A percentile compares a stretch with the other conserved stretches of the same genome.
These are phyloP conservation scores for Eupithecia centaureata DNA, from an alignment of 2,888 invertebrate genomes.

Conservation along the genomic window DNA sequence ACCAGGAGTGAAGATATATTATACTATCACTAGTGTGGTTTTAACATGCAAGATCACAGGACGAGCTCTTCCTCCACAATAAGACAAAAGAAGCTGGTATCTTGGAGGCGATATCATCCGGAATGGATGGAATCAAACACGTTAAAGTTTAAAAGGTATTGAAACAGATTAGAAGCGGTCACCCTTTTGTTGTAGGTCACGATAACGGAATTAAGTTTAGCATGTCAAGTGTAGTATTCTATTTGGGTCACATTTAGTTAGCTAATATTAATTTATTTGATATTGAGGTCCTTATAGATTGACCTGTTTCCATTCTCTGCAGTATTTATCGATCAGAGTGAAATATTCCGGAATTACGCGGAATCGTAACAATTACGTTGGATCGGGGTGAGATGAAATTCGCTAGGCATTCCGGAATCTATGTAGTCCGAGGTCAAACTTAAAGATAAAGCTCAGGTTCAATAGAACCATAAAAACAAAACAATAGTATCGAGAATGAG, in stretches of 20 bases:
- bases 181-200: not conserved
- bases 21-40: not conserved
- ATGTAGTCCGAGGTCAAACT: not conserved
- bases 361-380: not conserved
- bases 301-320: not conserved
- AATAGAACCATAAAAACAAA: conserved; percentile 4
- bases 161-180: not conserved
- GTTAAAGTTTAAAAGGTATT: not conserved
- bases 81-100: not conserved
- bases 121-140: not conserved
- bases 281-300: not conserved
- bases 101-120: not conserved
- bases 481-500: not conserved
- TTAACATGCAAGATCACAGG: no score
- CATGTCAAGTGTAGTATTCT: conserved; percentile 26
- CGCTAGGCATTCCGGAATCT: not conserved
- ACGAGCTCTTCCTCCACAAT: not conserved
- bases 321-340: not conserved
- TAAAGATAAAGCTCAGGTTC: not conserved
- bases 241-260: conserved; percentile 20
- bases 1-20: not conserved
- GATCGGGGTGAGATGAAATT: not conserved
- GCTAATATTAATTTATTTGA: not conserved
- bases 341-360: not conserved
- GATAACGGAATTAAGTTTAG: conserved; percentile 26